These are phyloP conservation scores for Rhopilema esculentum DNA, from an alignment of 30 jellyfish, hydroid and myxozoan genomes.

Conservation along the genomic window DNA sequence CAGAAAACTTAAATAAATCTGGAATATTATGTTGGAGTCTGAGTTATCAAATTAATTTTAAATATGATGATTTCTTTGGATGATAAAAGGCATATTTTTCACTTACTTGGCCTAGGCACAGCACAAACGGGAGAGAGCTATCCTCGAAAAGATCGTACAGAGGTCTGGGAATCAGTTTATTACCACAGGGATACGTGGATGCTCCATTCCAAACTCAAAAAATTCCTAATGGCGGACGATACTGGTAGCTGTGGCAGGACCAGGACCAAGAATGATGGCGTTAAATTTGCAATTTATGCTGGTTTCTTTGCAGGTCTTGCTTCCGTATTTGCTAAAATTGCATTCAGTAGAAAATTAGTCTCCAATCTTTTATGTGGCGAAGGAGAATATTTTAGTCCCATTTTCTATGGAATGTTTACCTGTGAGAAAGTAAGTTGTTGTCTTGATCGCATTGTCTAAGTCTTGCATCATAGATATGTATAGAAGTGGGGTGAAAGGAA, in stretches of 20 bases:
- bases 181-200: slow-evolving; percentile 34
- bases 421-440: background rate
- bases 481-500: too few relatives aligned
- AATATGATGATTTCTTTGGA: background rate
- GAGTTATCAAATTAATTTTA: too few relatives aligned
- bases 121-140: slow-evolving; percentile 39
- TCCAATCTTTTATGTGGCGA: background rate
- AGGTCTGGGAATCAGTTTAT: slow-evolving; percentile 21
- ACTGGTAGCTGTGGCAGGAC: background rate
- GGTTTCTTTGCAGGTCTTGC: slow-evolving; percentile 74
- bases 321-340: slow-evolving; percentile 67
- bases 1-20: too few relatives aligned
- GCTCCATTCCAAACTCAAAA: background rate
- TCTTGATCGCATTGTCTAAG: too few relatives aligned
- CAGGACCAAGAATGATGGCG: background rate
- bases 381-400: background rate
- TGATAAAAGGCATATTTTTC: background rate
- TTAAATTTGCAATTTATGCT: slow-evolving; percentile 46
- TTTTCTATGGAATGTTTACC: background rate
- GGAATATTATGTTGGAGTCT: too few relatives aligned
- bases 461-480: too few relatives aligned
- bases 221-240: slow-evolving; percentile 42
- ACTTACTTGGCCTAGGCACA: slow-evolving; percentile 58
- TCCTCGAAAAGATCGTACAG: slow-evolving; percentile 20
- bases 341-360: slow-evolving; percentile 12